Evolutionary conservation across 2,113 vertebrate genomes (phyloP).

Genomic region (Mellivora capensis): DNA sequence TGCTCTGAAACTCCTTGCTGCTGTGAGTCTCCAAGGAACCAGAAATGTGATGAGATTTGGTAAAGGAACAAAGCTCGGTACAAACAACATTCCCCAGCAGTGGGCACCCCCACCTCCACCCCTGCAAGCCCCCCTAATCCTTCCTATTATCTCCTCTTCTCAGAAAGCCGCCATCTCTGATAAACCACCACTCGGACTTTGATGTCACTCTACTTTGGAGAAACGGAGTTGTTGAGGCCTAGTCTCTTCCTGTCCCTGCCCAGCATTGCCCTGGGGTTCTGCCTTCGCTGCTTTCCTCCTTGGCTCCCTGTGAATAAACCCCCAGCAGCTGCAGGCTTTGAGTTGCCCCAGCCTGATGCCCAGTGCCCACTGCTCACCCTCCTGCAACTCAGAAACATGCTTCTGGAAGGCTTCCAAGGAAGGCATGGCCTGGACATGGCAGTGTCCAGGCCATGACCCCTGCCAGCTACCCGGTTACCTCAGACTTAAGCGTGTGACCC

Average conservation of each 20-base stretch:
- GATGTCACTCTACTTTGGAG: background rate
- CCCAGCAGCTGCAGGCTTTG: background rate
- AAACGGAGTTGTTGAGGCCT: background rate
- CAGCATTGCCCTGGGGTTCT: background rate
- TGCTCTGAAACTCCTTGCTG: background rate
- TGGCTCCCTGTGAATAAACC: background rate
- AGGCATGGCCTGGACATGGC: background rate
- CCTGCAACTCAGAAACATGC: background rate
- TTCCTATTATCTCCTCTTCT: background rate
- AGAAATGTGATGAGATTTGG: background rate
- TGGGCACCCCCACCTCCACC: background rate
- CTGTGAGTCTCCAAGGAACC: background rate
- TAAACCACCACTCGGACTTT: background rate
- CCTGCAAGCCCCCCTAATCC: rapidly evolving
- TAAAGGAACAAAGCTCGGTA: background rate
- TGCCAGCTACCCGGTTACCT: background rate
- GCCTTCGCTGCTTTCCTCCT: background rate
- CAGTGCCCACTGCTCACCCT: background rate
- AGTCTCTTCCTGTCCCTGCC: background rate
- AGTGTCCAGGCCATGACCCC: background rate
- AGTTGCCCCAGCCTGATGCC: background rate
- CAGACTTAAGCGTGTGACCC: background rate
- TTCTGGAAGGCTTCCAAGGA: background rate
- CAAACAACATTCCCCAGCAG: background rate
- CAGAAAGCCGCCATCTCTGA: background rate